Evolutionary conservation across 2,113 vertebrate genomes (phyloP).

Genomic region (Strigops habroptila): DNA sequence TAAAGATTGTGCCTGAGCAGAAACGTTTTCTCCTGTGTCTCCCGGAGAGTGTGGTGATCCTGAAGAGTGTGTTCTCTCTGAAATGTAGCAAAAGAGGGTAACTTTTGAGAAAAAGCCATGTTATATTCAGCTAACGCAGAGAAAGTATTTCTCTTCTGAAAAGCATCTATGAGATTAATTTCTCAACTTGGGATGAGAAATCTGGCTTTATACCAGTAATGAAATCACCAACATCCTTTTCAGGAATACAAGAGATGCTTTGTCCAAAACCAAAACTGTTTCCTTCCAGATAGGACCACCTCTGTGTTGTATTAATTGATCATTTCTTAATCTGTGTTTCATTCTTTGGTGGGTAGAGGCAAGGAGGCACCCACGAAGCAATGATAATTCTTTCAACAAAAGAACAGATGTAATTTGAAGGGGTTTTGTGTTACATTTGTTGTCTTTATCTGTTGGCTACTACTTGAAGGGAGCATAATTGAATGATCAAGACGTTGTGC

Average conservation of each 20-base stretch:
- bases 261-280: neutral
- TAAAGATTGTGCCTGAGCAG: neutral
- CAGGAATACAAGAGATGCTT: neutral
- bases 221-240: neutral
- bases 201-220: neutral
- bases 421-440: neutral
- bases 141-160: neutral
- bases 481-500: neutral
- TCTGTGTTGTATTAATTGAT: neutral
- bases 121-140: neutral
- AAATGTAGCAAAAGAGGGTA: neutral
- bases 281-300: neutral
- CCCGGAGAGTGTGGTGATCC: neutral
- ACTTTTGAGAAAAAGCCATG: neutral
- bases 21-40: neutral
- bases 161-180: neutral
- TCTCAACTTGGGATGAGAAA: neutral
- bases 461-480: neutral
- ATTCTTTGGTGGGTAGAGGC: neutral
- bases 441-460: neutral
- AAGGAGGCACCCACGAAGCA: neutral
- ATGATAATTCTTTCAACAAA: neutral
- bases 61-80: neutral
- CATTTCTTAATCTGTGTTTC: neutral
- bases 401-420: neutral